Evolutionary conservation across 2,888 invertebrate genomes (phyloP).

Genomic region (Acleris laterana): DNA sequence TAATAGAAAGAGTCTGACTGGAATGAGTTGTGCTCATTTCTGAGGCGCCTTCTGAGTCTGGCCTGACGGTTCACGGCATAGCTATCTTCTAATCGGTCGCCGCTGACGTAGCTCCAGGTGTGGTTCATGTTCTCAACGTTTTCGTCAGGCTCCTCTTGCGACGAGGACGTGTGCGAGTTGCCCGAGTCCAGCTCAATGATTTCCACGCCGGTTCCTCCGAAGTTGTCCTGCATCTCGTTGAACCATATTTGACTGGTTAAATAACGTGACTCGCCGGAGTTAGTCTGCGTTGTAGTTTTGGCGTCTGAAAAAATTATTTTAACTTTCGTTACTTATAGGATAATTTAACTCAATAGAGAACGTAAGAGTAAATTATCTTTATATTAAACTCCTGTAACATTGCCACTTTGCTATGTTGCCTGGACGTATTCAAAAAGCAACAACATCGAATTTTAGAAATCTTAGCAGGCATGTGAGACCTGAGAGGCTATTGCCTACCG

Average conservation of each 20-base stretch:
- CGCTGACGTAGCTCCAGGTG: conserved; percentile 51
- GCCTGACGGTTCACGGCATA: conserved; percentile 52
- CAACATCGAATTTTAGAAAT: too few relatives aligned
- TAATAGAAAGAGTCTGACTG: conserved; percentile 35
- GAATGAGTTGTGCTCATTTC: conserved; percentile 37
- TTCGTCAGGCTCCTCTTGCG: conserved; percentile 41
- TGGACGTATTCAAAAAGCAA: too few relatives aligned
- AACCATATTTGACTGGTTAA: conserved; percentile 53
- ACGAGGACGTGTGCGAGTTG: conserved; percentile 46
- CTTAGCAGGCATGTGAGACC: too few relatives aligned
- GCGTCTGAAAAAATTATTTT: conserved; percentile 31
- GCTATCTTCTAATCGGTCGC: conserved; percentile 43
- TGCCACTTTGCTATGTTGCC: too few relatives aligned
- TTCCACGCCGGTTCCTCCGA: conserved; percentile 50
- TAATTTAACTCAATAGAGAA: too few relatives aligned
- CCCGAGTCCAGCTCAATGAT: conserved; percentile 64
- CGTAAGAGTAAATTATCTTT: too few relatives aligned
- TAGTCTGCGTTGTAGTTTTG: conserved; percentile 26
- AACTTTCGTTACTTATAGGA: too few relatives aligned
- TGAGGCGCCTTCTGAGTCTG: conserved; percentile 52
- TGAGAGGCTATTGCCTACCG: too few relatives aligned
- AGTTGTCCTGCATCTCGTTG: conserved; percentile 45
- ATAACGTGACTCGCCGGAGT: conserved; percentile 48
- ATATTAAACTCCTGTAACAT: too few relatives aligned
- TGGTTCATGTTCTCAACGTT: conserved; percentile 41